These are phyloP conservation scores for Synanceia verrucosa DNA, from an alignment of 2,797 vertebrate genomes.

Conservation along the genomic window DNA sequence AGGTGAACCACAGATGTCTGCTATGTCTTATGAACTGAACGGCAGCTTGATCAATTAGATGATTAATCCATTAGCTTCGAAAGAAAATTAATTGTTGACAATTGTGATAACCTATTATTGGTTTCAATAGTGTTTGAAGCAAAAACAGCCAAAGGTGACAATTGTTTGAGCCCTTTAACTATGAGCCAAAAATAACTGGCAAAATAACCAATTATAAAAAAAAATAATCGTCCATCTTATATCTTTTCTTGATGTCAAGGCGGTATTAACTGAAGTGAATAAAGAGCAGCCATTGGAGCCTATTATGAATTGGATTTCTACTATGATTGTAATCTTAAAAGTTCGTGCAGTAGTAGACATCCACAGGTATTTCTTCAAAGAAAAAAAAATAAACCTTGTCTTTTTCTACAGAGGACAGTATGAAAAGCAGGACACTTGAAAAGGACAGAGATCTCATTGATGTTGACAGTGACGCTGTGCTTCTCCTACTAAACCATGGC, in stretches of 20 bases:
- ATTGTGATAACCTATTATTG: not conserved
- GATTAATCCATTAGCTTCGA: not conserved
- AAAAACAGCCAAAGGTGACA: not conserved
- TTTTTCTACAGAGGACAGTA: too few relatives aligned
- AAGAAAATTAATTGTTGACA: not conserved
- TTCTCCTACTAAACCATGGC: not conserved
- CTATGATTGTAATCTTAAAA: too few relatives aligned
- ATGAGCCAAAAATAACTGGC: not conserved
- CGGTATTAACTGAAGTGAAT: not conserved
- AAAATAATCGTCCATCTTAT: not conserved
- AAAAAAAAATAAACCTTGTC: too few relatives aligned
- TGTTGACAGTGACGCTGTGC: not conserved
- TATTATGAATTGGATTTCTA: too few relatives aligned
- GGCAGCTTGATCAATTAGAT: not conserved
- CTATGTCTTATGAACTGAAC: too few relatives aligned
- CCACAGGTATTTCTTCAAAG: too few relatives aligned
- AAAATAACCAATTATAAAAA: not conserved
- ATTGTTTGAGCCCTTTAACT: too few relatives aligned
- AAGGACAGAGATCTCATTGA: not conserved
- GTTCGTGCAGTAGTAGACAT: too few relatives aligned
- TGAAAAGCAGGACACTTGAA: too few relatives aligned
- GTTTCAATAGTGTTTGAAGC: not conserved
- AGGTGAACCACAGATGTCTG: not conserved
- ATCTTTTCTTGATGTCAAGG: not conserved
- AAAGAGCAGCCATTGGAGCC: not conserved